Percentiles rank a stretch among this genome's conserved stretches.
Conservation (phyloP, 2,113 vertebrate genomes). For the Polypterus senegalus region DNA sequence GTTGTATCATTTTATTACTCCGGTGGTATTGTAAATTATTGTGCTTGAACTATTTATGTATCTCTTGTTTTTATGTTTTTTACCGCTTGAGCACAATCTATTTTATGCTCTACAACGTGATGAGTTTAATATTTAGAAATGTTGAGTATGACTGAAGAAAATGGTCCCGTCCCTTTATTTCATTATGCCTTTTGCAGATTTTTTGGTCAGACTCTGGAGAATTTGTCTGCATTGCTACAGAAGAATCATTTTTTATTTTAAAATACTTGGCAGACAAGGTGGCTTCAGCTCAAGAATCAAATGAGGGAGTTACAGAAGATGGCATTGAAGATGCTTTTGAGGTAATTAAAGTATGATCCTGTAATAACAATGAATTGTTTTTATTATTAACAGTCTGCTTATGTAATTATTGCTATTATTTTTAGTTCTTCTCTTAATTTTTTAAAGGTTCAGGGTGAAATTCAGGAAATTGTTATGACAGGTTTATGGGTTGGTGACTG, state of each 20-base stretch:
- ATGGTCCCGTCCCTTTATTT: background rate
- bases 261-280: constrained; percentile 92
- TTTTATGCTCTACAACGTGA: background rate
- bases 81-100: too few relatives aligned
- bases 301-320: constrained; percentile 90
- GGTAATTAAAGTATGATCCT: constrained; percentile 35
- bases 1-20: too few relatives aligned
- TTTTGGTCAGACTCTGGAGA: constrained; percentile 98
- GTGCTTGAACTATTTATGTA: too few relatives aligned
- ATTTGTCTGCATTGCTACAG: constrained; percentile 93
- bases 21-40: too few relatives aligned
- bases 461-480: constrained; percentile 95
- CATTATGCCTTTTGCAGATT: constrained; percentile 60
- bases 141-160: too few relatives aligned
- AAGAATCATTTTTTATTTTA: constrained; percentile 96
- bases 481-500: constrained; percentile 96
- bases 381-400: background rate
- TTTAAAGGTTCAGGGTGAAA: constrained; percentile 92
- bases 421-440: constrained; percentile 17
- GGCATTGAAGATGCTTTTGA: constrained; percentile 98
- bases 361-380: background rate
- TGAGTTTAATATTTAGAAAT: too few relatives aligned
- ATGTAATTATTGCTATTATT: background rate
- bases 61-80: too few relatives aligned
- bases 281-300: constrained; percentile 82